These are phyloP conservation scores for Ctenosaura bakeri DNA, from an alignment of 2,797 vertebrate species.

Conservation along the genomic window DNA sequence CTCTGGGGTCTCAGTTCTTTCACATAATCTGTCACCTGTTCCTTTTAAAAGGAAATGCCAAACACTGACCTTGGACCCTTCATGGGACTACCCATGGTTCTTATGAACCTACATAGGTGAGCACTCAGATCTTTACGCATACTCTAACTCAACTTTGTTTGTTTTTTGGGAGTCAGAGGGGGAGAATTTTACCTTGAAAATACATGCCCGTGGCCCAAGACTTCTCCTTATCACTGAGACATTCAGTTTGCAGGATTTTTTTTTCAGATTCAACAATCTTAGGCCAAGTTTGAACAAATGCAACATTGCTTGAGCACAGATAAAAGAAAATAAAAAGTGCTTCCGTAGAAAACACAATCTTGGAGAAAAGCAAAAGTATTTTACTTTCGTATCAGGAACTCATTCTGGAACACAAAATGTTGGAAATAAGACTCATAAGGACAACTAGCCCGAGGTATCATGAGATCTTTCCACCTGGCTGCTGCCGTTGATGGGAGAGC, in stretches of 20 bases:
- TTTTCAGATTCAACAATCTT: background rate
- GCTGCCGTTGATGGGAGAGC: background rate
- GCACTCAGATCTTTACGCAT: too few species aligned
- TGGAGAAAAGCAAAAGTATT: background rate
- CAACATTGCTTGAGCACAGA: background rate
- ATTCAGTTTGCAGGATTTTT: background rate
- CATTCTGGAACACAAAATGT: background rate
- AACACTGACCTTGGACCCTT: too few species aligned
- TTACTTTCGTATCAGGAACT: background rate
- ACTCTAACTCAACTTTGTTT: too few species aligned
- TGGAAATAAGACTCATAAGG: conserved; percentile 12
- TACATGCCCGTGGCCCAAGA: background rate
- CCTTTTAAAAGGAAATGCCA: too few species aligned
- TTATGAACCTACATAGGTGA: too few species aligned
- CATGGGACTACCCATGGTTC: too few species aligned
- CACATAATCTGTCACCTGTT: too few species aligned
- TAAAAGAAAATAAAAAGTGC: background rate
- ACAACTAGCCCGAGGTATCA: background rate
- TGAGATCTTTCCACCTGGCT: background rate
- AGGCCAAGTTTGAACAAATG: background rate
- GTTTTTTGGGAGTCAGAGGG: too few species aligned
- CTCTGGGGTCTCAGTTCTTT: too few species aligned
- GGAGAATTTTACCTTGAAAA: too few species aligned
- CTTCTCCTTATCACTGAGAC: background rate
- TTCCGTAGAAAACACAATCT: background rate